phyloP scores from a whole-genome alignment of 2,888 invertebrate genomes.

The Odontocerum albicorne region DNA sequence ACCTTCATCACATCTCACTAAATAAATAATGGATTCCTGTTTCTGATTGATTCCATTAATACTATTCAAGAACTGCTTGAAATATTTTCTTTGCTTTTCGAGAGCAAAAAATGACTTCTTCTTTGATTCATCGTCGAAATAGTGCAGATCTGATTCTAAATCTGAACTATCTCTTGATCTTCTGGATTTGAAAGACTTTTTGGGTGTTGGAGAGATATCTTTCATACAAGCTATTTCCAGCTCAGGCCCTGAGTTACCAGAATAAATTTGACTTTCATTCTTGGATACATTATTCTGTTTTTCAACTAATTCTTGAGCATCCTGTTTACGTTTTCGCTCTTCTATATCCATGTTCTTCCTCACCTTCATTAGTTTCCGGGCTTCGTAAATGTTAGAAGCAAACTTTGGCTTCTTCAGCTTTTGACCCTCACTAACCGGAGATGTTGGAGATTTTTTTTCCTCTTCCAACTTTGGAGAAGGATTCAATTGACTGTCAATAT shows the following conservation, averaged over 20 bases:
- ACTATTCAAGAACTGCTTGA: constrained; percentile 9
- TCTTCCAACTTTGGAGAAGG: constrained; percentile 7
- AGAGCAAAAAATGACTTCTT: constrained; percentile 7
- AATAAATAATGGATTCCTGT: constrained; percentile 17
- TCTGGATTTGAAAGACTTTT: not conserved
- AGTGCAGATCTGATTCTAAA: constrained; percentile 16
- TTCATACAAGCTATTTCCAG: constrained; percentile 50
- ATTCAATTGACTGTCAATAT: constrained; percentile 32
- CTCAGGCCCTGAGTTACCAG: constrained; percentile 54
- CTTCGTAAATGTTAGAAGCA: constrained; percentile 68
- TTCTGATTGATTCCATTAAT: constrained; percentile 22
- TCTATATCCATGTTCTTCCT: constrained; percentile 65
- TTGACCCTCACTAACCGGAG: not conserved
- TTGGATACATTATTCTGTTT: constrained; percentile 56
- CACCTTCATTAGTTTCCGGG: constrained; percentile 66
- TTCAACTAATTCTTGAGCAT: constrained; percentile 52
- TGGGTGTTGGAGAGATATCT: not conserved
- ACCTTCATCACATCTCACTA: constrained; percentile 15
- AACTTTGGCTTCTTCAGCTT: constrained; percentile 66
- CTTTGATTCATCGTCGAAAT: constrained; percentile 26
- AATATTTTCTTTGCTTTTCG: constrained; percentile 9
- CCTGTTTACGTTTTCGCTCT: constrained; percentile 59
- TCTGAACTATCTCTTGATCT: not conserved
- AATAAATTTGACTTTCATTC: constrained; percentile 53
- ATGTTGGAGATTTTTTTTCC: not conserved